Conservation (phyloP, 1,140 invertebrate species). For the Trachymyrmex cornetzi region DNA sequence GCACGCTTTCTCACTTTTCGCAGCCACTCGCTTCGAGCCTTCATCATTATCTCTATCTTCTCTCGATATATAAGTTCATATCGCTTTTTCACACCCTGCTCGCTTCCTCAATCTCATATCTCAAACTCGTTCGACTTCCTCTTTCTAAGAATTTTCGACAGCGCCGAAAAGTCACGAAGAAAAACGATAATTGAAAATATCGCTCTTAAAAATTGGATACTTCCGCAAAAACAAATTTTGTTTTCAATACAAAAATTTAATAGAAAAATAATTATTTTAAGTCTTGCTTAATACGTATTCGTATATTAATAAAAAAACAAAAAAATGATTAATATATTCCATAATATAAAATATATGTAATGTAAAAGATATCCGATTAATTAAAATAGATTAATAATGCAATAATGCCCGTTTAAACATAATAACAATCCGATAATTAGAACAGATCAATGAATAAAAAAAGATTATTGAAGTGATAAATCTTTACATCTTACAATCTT, state of each 20-base stretch:
- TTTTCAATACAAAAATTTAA: not conserved
- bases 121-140: conserved; percentile 24
- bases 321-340: not conserved
- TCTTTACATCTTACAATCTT: conserved; percentile 47
- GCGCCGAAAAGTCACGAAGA: conserved; percentile 19
- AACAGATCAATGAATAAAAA: not conserved
- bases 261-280: not conserved
- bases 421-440: not conserved
- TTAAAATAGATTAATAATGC: too few relatives aligned
- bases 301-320: not conserved
- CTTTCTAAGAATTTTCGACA: conserved; percentile 43
- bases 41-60: conserved; percentile 51
- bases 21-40: conserved; percentile 49
- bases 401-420: not conserved
- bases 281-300: not conserved
- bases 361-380: not conserved
- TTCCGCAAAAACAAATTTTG: conserved; percentile 5
- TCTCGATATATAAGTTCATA: conserved; percentile 67
- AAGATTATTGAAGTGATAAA: conserved; percentile 19
- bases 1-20: conserved; percentile 77
- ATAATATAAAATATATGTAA: not conserved
- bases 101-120: conserved; percentile 63
- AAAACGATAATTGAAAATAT: conserved; percentile 26
- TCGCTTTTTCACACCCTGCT: conserved; percentile 46
- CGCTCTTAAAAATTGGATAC: not conserved